A percentile compares a stretch with the other conserved stretches of the same genome.
These are phyloP conservation scores for Holcopasites calliopsidis DNA, from an alignment of 1,140 invertebrate genomes.

Conservation along the genomic window DNA sequence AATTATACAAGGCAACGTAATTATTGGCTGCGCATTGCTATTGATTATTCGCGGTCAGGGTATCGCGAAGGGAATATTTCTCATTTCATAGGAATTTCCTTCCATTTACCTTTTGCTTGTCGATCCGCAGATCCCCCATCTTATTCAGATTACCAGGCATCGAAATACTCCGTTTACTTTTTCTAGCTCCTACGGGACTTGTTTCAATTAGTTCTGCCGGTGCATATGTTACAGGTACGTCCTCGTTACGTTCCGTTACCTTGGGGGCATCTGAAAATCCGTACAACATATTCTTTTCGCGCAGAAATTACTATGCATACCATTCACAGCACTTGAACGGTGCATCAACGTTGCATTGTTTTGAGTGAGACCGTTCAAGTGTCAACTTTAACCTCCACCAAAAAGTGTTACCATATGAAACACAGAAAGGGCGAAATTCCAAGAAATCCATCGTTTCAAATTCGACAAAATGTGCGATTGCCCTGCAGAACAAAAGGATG, in stretches of 20 bases:
- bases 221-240: not conserved
- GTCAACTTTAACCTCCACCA: too few relatives aligned
- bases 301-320: too few relatives aligned
- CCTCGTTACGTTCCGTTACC: not conserved
- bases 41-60: not conserved
- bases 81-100: too few relatives aligned
- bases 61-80: not conserved
- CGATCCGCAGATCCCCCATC: conserved; percentile 72
- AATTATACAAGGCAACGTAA: not conserved
- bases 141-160: conserved; percentile 73
- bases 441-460: not conserved
- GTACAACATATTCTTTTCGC: not conserved
- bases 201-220: not conserved
- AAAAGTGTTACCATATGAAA: too few relatives aligned
- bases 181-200: not conserved
- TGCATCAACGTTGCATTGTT: not conserved
- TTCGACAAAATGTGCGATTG: conserved; percentile 55
- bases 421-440: not conserved
- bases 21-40: not conserved
- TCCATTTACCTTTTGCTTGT: conserved; percentile 70
- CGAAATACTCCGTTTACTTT: conserved; percentile 66
- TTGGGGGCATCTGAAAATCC: conserved; percentile 8
- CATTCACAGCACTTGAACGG: too few relatives aligned
- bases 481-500: not conserved
- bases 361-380: too few relatives aligned